These are phyloP conservation scores for Agrochola litura DNA, from an alignment of 2,888 invertebrate species.

Conservation along the genomic window DNA sequence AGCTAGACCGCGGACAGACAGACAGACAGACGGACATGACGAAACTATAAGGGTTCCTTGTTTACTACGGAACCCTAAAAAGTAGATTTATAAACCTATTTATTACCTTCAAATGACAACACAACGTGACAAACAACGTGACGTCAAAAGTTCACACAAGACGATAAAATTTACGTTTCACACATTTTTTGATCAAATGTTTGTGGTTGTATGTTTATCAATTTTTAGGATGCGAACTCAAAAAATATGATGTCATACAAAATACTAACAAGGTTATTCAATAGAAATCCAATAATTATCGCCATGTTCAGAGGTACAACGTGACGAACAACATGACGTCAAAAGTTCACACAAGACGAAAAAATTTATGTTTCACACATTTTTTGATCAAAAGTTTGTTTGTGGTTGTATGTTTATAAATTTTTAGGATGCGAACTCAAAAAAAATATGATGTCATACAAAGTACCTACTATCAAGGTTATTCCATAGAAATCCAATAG, in stretches of 20 bases:
- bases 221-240: slow-evolving; percentile 21
- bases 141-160: slow-evolving; percentile 24
- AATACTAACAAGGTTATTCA: slow-evolving; percentile 8
- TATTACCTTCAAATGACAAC: no score
- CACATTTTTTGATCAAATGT: slow-evolving; percentile 46
- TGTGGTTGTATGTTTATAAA: slow-evolving; percentile 27
- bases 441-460: slow-evolving; percentile 19
- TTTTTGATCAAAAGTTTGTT: slow-evolving; percentile 42
- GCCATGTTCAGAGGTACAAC: background rate
- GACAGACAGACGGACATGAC: no score
- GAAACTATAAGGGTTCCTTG: no score
- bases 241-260: slow-evolving; percentile 18
- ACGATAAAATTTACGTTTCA: slow-evolving; percentile 38
- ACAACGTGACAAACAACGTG: background rate
- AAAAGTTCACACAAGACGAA: slow-evolving; percentile 24
- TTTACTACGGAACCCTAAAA: no score
- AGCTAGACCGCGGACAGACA: no score
- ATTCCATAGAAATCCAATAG: background rate
- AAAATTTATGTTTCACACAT: slow-evolving; percentile 46
- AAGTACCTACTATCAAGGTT: slow-evolving; percentile 15
- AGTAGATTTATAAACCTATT: no score
- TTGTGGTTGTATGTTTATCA: slow-evolving; percentile 30
- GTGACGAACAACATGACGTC: slow-evolving; percentile 6
- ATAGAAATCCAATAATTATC: background rate
- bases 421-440: slow-evolving; percentile 21